Evolutionary conservation across 2,797 vertebrate species (phyloP), one percentile per base, ranked within the genome.

Genomic region (Danio albolineatus): DNA sequence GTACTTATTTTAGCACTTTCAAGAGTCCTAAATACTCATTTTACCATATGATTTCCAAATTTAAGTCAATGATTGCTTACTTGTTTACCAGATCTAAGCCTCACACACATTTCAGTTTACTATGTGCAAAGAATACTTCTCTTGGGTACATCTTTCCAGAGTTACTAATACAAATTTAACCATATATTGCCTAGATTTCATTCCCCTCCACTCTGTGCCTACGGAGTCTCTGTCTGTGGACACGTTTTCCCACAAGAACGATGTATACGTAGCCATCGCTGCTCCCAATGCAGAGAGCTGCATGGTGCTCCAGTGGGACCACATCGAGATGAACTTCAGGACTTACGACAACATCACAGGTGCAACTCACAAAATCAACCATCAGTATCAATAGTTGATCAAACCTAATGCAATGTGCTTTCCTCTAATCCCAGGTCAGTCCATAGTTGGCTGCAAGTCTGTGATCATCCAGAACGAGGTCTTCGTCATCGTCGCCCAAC

Each of bases 281-380:
- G 97, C 98, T 81, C 98, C 97, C 61, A 96, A 94, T 86, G 92
- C 95, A 86, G 97, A 98, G 92, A 99, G 96, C 91, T 99, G 98
- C 85, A 96, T 98, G 96, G 95, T 99, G 72, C 90, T 97, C 79
- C 96, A 99, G 77, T 99, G 98, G 98, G 98, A 99, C 89, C 98
- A 99, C 92, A 99, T 99, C 51, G 98, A 99, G 86, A 99, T 98
- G 96, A 98, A 98, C 86, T 99, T 98, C 93, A 95, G 98, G 91
- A 98, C 93, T 76, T 98, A 98, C 0, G 97, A 99, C 91, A 99
- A 99, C 73, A 99, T 99, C 85, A 99, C 98, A 92, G 98, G 97
- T 98, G 91, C 1, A 69, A 56, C 6, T 56, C 17, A 21, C 10
- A 41, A 10, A 3, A 28, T 28, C 28, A 28, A 28, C 28, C 1